A percentile compares a stretch with the other conserved stretches of the same genome.
Conservation (phyloP, 1,140 invertebrate species). For the Lepidurus apus region DNA sequence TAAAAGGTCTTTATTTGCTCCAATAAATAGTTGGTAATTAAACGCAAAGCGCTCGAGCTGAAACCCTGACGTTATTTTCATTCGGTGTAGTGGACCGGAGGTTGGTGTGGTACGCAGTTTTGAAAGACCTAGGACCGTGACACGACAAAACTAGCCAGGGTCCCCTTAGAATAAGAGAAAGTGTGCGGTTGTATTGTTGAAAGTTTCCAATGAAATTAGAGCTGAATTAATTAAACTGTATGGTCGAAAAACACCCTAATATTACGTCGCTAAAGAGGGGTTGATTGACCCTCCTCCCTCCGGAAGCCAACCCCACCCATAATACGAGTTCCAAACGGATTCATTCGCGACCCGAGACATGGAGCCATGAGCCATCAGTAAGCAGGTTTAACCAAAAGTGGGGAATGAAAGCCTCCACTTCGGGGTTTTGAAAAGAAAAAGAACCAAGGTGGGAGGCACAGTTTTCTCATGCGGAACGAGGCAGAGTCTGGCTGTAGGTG, state of each 20-base stretch:
- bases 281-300: background rate
- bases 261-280: background rate
- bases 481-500: background rate
- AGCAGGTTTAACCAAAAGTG: background rate
- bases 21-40: too few relatives aligned
- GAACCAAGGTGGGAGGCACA: background rate
- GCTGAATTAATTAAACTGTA: too few relatives aligned
- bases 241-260: background rate
- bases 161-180: too few relatives aligned
- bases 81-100: too few relatives aligned
- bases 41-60: too few relatives aligned
- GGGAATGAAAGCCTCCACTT: background rate
- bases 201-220: too few relatives aligned
- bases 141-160: too few relatives aligned
- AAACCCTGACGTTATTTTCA: too few relatives aligned
- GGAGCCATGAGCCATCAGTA: background rate
- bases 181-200: too few relatives aligned
- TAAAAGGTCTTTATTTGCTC: too few relatives aligned
- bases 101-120: too few relatives aligned
- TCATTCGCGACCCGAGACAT: background rate
- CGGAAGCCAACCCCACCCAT: constrained; percentile 6
- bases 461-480: background rate
- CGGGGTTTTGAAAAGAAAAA: background rate
- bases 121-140: too few relatives aligned
- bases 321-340: background rate